phyloP scores from a whole-genome alignment of 2,888 invertebrate species.

The Pediacus dermestoides region DNA sequence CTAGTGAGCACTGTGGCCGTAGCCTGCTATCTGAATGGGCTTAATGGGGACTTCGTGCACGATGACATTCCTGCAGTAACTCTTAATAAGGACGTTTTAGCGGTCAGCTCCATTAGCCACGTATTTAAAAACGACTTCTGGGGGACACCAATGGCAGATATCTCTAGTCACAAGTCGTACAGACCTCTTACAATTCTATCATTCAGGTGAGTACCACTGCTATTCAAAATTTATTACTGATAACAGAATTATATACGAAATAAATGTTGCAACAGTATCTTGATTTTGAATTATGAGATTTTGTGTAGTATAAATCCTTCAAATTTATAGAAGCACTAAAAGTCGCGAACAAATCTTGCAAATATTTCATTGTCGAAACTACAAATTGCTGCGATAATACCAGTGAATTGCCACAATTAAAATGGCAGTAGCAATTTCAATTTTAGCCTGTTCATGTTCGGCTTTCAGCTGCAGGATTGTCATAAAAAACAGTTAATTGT shows the following conservation, averaged over 20 bases:
- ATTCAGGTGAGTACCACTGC: slow-evolving; percentile 84
- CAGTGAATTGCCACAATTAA: slow-evolving; percentile 2
- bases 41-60: slow-evolving; percentile 80
- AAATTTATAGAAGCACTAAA: too few species aligned
- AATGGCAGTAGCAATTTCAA: neutral
- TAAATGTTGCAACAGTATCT: too few species aligned
- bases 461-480: slow-evolving; percentile 6
- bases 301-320: too few species aligned
- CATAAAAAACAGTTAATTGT: slow-evolving; percentile 16
- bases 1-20: slow-evolving; percentile 65
- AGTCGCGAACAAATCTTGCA: too few species aligned
- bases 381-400: too few species aligned
- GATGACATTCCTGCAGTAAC: slow-evolving; percentile 84
- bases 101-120: slow-evolving; percentile 58
- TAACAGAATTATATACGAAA: slow-evolving; percentile 20
- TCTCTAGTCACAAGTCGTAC: slow-evolving; percentile 82
- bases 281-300: too few species aligned
- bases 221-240: too few species aligned
- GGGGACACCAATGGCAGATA: slow-evolving; percentile 84
- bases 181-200: slow-evolving; percentile 78
- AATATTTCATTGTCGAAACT: too few species aligned
- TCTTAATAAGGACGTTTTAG: slow-evolving; percentile 76
- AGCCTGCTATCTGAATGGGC: slow-evolving; percentile 68
- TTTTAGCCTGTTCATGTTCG: too few species aligned
- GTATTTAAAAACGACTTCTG: slow-evolving; percentile 80